phyloP scores from a whole-genome alignment of 2,888 invertebrate species.

The Tethea ocularis region DNA sequence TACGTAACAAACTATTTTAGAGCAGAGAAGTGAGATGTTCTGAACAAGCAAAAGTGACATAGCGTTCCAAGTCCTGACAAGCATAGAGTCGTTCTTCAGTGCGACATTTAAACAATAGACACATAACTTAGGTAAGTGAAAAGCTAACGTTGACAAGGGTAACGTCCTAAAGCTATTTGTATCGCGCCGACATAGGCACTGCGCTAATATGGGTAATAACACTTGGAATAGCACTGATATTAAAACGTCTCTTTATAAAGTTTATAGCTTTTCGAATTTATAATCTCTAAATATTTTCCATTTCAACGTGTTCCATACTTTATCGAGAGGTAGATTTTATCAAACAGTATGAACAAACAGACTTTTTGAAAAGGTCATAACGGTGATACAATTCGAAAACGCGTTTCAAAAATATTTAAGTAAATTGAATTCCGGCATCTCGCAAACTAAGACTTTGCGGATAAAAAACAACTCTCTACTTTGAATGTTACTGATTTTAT shows the following conservation, averaged over 20 bases:
- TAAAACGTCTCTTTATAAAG: neutral
- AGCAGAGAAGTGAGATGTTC: neutral
- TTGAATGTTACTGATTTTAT: neutral
- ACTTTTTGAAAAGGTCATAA: neutral
- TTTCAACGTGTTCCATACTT: too few relatives aligned
- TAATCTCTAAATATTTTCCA: neutral
- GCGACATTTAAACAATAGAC: slow-evolving; percentile 62
- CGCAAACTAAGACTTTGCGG: neutral
- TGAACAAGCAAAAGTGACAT: slow-evolving; percentile 29
- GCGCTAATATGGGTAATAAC: neutral
- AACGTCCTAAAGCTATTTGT: slow-evolving; percentile 66
- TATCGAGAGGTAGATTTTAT: neutral
- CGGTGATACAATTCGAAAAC: neutral
- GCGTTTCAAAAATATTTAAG: neutral
- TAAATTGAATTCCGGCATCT: neutral
- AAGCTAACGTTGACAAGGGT: slow-evolving; percentile 71
- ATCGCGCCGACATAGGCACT: slow-evolving; percentile 42
- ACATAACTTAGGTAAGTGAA: slow-evolving; percentile 67
- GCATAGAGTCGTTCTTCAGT: slow-evolving; percentile 32
- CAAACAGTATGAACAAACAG: neutral
- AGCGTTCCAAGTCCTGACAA: slow-evolving; percentile 23
- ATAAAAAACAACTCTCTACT: neutral
- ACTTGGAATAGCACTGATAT: too few relatives aligned
- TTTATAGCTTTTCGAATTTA: neutral
- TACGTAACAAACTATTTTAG: slow-evolving; percentile 25